Conservation (phyloP, 2,113 vertebrate genomes). For the Pseudopipra pipra region DNA sequence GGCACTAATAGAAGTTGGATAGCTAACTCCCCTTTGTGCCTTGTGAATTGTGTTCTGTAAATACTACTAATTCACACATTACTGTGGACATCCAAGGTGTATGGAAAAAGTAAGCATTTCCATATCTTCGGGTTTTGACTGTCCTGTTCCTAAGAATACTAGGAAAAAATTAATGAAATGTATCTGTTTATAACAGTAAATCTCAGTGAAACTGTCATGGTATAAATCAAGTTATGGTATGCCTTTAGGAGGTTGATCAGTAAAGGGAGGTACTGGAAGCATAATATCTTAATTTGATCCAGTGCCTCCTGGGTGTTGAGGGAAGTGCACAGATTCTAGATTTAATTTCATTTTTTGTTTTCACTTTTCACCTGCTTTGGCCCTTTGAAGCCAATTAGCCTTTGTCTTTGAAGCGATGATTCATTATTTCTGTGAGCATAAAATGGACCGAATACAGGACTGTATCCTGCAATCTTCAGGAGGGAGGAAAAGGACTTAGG, state of each 20-base stretch:
- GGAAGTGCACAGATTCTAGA: not conserved
- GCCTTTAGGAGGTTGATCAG: not conserved
- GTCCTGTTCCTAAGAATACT: not conserved
- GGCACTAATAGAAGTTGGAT: not conserved
- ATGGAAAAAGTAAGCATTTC: not conserved
- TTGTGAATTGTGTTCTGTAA: not conserved
- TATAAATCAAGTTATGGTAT: not conserved
- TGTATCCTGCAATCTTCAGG: not conserved
- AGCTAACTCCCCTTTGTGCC: not conserved
- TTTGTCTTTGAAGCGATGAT: not conserved
- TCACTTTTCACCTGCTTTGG: not conserved
- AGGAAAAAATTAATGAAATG: not conserved
- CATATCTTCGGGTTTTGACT: not conserved
- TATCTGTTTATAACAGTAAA: not conserved
- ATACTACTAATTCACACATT: not conserved
- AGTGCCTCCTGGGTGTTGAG: not conserved
- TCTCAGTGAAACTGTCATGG: not conserved
- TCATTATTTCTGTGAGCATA: not conserved
- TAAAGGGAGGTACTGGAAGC: not conserved
- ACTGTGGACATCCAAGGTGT: not conserved
- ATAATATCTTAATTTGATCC: not conserved
- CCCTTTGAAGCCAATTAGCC: not conserved
- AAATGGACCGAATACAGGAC: not conserved
- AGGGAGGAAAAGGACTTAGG: not conserved
- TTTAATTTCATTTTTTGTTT: not conserved